Percentiles rank a stretch among this genome's conserved stretches.
phyloP scores from a whole-genome alignment of 2,113 vertebrate genomes.

The Centropus unirufus region DNA sequence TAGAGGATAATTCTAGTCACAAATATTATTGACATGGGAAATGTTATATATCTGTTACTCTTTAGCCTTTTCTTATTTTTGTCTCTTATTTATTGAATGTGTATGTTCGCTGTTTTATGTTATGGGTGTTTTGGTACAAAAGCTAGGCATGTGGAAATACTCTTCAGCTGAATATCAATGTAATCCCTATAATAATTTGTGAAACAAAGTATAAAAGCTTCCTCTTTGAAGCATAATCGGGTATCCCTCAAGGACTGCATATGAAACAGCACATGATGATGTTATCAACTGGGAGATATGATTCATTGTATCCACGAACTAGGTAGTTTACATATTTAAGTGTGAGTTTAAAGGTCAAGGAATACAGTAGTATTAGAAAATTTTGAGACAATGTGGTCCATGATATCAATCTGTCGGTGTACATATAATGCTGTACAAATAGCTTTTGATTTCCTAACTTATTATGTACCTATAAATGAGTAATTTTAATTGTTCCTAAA shows the following conservation, averaged over 20 bases:
- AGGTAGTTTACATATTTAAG: not conserved
- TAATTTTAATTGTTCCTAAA: not conserved
- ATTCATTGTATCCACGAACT: not conserved
- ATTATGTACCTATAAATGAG: not conserved
- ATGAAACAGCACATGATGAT: not conserved
- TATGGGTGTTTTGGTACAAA: not conserved
- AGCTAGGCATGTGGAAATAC: not conserved
- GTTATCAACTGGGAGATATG: not conserved
- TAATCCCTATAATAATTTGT: not conserved
- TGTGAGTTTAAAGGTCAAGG: not conserved
- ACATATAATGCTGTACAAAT: not conserved
- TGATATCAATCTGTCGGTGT: not conserved
- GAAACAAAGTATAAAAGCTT: not conserved
- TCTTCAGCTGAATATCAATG: not conserved
- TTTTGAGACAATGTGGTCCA: not conserved
- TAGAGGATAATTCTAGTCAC: not conserved
- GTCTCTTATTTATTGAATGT: not conserved
- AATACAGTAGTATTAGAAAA: not conserved
- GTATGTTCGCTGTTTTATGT: not conserved
- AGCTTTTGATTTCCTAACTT: not conserved
- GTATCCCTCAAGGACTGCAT: not conserved
- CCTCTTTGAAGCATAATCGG: not conserved
- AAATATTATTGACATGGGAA: not conserved
- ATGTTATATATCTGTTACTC: not conserved
- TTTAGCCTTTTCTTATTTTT: no score